phyloP scores from a whole-genome alignment of 2,797 vertebrate genomes.

The Botia almorhae region DNA sequence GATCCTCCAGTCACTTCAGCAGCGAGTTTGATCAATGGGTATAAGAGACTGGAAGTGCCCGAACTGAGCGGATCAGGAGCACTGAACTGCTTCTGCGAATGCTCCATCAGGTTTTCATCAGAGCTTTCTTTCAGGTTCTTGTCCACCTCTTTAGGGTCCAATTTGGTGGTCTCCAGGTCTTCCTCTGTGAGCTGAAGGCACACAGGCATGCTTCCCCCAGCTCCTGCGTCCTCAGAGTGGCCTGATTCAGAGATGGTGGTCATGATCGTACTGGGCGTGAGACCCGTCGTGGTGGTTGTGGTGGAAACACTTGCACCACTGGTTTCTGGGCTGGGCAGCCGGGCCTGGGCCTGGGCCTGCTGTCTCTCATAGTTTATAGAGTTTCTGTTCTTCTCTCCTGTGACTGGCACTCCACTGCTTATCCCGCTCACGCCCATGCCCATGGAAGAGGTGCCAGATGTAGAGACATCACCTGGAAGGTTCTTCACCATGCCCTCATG shows the following conservation, averaged over 20 bases:
- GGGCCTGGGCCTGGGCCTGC: constrained; percentile 75
- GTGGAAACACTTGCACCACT: constrained; percentile 80
- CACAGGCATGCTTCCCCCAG: constrained; percentile 79
- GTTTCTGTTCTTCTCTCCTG: constrained; percentile 82
- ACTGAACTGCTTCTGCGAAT: constrained; percentile 90
- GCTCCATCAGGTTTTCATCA: constrained; percentile 92
- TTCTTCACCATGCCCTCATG: constrained; percentile 90
- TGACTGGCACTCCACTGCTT: constrained; percentile 6
- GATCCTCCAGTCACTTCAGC: constrained; percentile 62
- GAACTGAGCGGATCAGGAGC: constrained; percentile 85
- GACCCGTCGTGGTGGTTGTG: constrained; percentile 68
- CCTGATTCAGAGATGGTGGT: constrained; percentile 85
- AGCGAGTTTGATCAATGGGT: constrained; percentile 80
- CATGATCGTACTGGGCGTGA: constrained; percentile 83
- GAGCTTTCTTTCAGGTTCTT: constrained; percentile 93
- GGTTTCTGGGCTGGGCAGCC: constrained; percentile 84
- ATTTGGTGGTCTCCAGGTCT: constrained; percentile 91
- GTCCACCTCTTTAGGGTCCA: constrained; percentile 91
- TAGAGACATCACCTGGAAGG: constrained; percentile 85
- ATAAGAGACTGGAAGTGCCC: constrained; percentile 82
- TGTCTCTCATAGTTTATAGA: constrained; percentile 90
- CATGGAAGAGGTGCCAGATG: constrained; percentile 70
- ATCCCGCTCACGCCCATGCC: constrained; percentile 61
- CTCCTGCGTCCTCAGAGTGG: constrained; percentile 68
- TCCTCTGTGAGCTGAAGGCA: constrained; percentile 90